Percentiles rank a stretch among this genome's conserved stretches.
These are phyloP conservation scores for Camptogramma bilineatum DNA, from an alignment of 2,888 invertebrate species.

Conservation along the genomic window DNA sequence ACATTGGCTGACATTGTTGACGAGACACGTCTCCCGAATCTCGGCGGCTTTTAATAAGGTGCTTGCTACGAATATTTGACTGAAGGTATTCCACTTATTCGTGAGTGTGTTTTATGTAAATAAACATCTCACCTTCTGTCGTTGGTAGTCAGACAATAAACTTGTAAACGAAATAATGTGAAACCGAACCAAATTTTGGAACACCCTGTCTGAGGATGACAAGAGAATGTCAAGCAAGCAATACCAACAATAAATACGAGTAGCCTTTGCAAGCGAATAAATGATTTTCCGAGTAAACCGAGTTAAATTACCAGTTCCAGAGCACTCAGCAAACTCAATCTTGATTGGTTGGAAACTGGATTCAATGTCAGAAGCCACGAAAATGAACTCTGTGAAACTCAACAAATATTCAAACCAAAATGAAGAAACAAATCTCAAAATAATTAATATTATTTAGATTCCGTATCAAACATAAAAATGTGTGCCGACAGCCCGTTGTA, in stretches of 20 bases:
- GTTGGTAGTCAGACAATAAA: not conserved
- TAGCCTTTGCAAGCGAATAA: constrained; percentile 5
- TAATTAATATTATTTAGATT: constrained; percentile 3
- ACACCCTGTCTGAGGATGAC: not conserved
- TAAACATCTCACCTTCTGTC: not conserved
- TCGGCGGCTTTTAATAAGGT: constrained; percentile 20
- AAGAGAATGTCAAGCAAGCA: constrained; percentile 9
- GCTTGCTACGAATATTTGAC: not conserved
- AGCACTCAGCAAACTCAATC: constrained; percentile 22
- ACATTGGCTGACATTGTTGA: constrained; percentile 40
- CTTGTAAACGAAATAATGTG: not conserved
- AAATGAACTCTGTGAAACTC: constrained; percentile 23
- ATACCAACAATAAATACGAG: not conserved
- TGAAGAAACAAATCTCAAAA: constrained; percentile 11
- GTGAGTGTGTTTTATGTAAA: not conserved
- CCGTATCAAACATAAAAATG: not conserved
- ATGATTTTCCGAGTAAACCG: constrained; percentile 7
- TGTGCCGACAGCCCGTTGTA: not conserved
- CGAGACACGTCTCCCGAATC: constrained; percentile 23
- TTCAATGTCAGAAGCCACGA: constrained; percentile 30
- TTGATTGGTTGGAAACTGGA: constrained; percentile 27
- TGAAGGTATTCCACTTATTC: not conserved
- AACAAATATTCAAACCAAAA: constrained; percentile 22
- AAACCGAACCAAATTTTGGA: not conserved
- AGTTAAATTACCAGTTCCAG: constrained; percentile 19